Evolutionary conservation across 2,113 vertebrate genomes (phyloP), one percentile per base, ranked within the genome.

Genomic region (Hiodon tergisus): DNA sequence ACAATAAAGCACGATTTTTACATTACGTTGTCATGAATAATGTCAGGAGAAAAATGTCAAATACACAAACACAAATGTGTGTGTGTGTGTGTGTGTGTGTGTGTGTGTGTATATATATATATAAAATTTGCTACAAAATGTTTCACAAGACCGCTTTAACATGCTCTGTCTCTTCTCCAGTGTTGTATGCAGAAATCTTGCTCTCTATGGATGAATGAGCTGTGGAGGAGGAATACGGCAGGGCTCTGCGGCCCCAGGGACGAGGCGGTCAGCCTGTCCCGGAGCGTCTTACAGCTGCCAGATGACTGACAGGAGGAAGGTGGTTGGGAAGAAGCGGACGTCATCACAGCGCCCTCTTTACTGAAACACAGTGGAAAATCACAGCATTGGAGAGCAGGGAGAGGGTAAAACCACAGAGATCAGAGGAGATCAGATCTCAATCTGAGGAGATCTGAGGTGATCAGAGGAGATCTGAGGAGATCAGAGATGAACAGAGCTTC

Each of bases 211-310:
- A 6, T 63, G 61, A 13, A 7, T 8, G 2, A 63, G 4, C 54
- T 9, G 54, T 55, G 9, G 54, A 53, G n/a, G 53, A n/a, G n/a
- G 69, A 31, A 6, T 54, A 57, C 51, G 17, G 51, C 53, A 51
- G 3, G 53, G 54, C 54, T 5, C 54, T 57, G 54, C 5, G 54
- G 54, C 5, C 54, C 54, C 54, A 47, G 13, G 58, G 50, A 70
- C 53, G 71, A 17, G 16, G 52, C 48, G 13, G n/a, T 13, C 53
- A 77, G 78, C 78, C 65, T 6, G 67, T 78, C 81, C 78, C 73
- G 77, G 85, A 84, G 81, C 81, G 81, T 70, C 83, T 8, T 76
- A 80, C 7, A 82, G 85, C 86, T 86, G 86, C 88, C 85, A 80
- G 78, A 75, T 86, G 82, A 79, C 83, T 87, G 81, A 82, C 79